These are phyloP conservation scores for Drosophila paranaensis DNA, from an alignment of 2,888 invertebrate species.

Conservation along the genomic window DNA sequence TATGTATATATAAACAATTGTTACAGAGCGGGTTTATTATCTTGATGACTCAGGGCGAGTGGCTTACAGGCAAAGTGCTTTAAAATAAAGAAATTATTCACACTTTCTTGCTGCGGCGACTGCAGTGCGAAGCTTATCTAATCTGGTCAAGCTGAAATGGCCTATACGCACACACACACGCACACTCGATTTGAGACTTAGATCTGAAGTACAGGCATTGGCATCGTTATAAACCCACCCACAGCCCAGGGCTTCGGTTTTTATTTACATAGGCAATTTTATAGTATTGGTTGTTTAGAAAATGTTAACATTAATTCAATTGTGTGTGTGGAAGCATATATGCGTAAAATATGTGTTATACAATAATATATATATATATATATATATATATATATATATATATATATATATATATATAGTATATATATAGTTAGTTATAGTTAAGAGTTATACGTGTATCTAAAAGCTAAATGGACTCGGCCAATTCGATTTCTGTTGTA, in stretches of 20 bases:
- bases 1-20: background rate
- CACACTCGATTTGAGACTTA: background rate
- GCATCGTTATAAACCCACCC: conserved; percentile 59
- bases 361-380: conserved; percentile 32
- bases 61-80: conserved; percentile 23
- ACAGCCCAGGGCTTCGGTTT: conserved; percentile 56
- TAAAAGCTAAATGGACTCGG: conserved; percentile 49
- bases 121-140: conserved; percentile 44
- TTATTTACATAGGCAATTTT: conserved; percentile 72
- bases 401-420: conserved; percentile 14
- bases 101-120: conserved; percentile 52
- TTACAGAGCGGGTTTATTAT: conserved; percentile 45
- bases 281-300: conserved; percentile 55
- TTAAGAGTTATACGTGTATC: conserved; percentile 9
- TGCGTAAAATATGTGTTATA: conserved; percentile 40
- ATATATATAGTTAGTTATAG: background rate
- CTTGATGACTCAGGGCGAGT: conserved; percentile 55
- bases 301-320: conserved; percentile 58
- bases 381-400: conserved; percentile 14
- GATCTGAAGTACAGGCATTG: conserved; percentile 1
- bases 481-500: conserved; percentile 27
- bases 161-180: conserved; percentile 1
- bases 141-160: conserved; percentile 37
- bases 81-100: conserved; percentile 63
- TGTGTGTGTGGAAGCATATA: conserved; percentile 62